These are phyloP conservation scores for Coleophora flavipennella DNA, from an alignment of 2,888 invertebrate species.

Conservation along the genomic window DNA sequence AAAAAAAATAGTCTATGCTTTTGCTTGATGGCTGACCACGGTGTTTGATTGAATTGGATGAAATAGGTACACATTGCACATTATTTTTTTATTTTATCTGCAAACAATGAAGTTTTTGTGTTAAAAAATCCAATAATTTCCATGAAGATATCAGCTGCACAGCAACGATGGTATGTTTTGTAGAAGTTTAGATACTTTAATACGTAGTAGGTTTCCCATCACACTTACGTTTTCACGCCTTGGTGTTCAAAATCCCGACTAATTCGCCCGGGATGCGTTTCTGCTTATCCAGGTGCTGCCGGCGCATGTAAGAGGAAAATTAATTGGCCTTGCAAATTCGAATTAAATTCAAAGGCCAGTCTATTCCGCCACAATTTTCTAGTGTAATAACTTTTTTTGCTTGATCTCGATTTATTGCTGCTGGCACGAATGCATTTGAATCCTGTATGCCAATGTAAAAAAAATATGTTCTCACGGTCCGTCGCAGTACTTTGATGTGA, in stretches of 20 bases:
- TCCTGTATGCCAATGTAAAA: slow-evolving; percentile 28
- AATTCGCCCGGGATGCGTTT: slow-evolving; percentile 38
- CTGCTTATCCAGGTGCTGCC: slow-evolving; percentile 39
- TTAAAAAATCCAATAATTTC: slow-evolving; percentile 26
- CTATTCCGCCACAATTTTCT: slow-evolving; percentile 27
- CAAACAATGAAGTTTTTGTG: slow-evolving; percentile 34
- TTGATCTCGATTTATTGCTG: slow-evolving; percentile 24
- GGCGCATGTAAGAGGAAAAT: slow-evolving; percentile 6
- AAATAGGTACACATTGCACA: slow-evolving; percentile 43
- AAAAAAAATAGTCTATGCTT: background rate
- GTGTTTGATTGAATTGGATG: slow-evolving; percentile 47
- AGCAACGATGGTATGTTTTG: slow-evolving; percentile 34
- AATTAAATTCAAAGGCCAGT: slow-evolving; percentile 39
- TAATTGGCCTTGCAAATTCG: slow-evolving; percentile 17
- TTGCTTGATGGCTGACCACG: slow-evolving; percentile 49
- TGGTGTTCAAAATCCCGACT: slow-evolving; percentile 43
- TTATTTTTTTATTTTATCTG: slow-evolving; percentile 33
- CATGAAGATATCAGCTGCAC: slow-evolving; percentile 26
- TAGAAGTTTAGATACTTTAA: slow-evolving; percentile 46
- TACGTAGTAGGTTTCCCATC: slow-evolving; percentile 51
- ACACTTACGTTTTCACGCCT: slow-evolving; percentile 50
- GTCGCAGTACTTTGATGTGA: slow-evolving; percentile 34
- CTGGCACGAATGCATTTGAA: slow-evolving; percentile 40
- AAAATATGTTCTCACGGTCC: too few relatives aligned
- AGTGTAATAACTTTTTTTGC: slow-evolving; percentile 1